These are phyloP conservation scores for Verasper variegatus DNA, from an alignment of 2,113 vertebrate genomes.

Conservation along the genomic window DNA sequence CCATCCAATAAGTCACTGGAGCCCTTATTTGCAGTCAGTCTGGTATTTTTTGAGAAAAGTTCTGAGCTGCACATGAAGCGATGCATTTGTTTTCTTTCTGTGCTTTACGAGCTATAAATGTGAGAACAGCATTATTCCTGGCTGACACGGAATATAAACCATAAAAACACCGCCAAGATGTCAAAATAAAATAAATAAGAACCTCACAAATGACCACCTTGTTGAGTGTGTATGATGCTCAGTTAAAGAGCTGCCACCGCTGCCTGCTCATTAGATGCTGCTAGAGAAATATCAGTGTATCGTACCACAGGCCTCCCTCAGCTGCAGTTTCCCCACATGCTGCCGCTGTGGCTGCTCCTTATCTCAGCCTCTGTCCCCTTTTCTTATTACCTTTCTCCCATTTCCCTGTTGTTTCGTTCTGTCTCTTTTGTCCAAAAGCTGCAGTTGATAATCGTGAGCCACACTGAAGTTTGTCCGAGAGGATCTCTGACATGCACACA, in stretches of 20 bases:
- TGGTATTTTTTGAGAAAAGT: too few relatives aligned
- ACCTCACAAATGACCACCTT: constrained; percentile 26
- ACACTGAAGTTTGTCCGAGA: background rate
- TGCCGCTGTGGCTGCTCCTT: background rate
- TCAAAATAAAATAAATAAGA: constrained; percentile 10
- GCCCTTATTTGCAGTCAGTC: too few relatives aligned
- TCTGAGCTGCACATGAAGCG: too few relatives aligned
- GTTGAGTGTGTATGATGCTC: background rate
- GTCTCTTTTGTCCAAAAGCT: background rate
- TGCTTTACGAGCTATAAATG: too few relatives aligned
- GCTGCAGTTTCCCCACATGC: constrained; percentile 8
- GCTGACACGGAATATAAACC: too few relatives aligned
- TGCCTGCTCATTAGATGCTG: constrained; percentile 55
- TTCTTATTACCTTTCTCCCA: background rate
- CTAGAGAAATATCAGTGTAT: constrained; percentile 58
- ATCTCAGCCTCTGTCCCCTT: constrained; percentile 4
- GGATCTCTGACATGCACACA: constrained; percentile 1
- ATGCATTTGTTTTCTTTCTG: too few relatives aligned
- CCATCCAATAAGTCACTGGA: too few relatives aligned
- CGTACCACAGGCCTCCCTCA: constrained; percentile 35
- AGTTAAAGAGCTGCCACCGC: constrained; percentile 38
- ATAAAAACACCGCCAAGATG: background rate
- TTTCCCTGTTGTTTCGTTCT: background rate
- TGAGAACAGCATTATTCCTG: too few relatives aligned
- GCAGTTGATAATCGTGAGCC: background rate